Percentiles rank a stretch among this genome's conserved stretches.
These are phyloP conservation scores for Myioborus miniatus DNA, from an alignment of 2,797 vertebrate genomes.

Conservation along the genomic window DNA sequence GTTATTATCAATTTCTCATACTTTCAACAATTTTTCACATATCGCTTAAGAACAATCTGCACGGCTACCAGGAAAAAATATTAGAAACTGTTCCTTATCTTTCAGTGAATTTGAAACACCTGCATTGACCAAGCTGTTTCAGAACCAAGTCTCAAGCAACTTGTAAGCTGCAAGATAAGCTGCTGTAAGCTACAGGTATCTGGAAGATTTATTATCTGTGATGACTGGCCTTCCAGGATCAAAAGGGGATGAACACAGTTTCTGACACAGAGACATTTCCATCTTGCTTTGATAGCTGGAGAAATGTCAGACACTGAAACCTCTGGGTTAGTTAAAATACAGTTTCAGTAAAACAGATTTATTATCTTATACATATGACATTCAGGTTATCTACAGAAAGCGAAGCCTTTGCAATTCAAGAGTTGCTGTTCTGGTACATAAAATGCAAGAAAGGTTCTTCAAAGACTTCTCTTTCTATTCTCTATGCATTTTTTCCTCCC, in stretches of 20 bases:
- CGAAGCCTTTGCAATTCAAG: background rate
- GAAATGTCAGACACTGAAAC: background rate
- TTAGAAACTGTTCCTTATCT: background rate
- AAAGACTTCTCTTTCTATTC: background rate
- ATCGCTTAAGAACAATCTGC: background rate
- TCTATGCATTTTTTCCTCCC: background rate
- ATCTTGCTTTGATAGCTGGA: background rate
- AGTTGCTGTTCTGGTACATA: background rate
- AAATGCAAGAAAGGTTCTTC: background rate
- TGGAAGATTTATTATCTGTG: background rate
- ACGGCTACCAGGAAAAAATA: background rate
- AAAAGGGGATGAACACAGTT: background rate
- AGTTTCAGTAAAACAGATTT: background rate
- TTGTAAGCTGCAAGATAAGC: background rate
- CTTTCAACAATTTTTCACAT: background rate
- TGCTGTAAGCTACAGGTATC: background rate
- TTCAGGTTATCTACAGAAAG: constrained; percentile 10
- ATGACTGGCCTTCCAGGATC: background rate
- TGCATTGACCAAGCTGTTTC: background rate
- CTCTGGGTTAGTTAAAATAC: background rate
- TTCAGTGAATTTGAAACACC: background rate
- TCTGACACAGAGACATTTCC: background rate
- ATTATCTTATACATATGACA: background rate
- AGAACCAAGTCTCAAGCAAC: background rate
- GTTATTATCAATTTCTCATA: background rate